Evolutionary conservation across 1,140 invertebrate species (phyloP), one percentile per base, ranked within the genome.

Genomic region (Polypedilum pembai): DNA sequence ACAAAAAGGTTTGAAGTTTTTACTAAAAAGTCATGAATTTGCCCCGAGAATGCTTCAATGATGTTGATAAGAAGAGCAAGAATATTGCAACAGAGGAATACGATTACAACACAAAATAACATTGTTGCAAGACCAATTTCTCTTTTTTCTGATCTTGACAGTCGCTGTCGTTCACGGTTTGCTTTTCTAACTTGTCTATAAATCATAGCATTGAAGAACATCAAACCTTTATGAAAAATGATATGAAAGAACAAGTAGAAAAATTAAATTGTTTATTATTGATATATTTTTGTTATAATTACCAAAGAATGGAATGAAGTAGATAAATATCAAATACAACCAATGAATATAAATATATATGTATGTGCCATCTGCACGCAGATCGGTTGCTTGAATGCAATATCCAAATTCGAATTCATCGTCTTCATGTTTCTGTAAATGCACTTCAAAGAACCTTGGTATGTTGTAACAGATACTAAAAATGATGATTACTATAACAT

Each of bases 31-130:
- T 94, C 85, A 78, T 89, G 80, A 76, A 86, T 85, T 75, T 84
- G 89, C 45, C 87, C 86, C 79, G 86, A 87, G 79, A 91, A 92
- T 18, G 88, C 89, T 80, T 96, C 94, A 75, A 92, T 86, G 21
- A 96, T 89, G 83, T 98, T 98, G 77, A 92, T 90, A 3, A 95
- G 89, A 40, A 98, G 85, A 0, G 95, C 93, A 41, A 96, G 86
- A 41, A 97, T 88, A 84, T 98, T 98, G 80, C 95, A 96, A n/a
- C 93, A 85, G 78, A 98, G 92, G 83, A 98, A 98, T 0, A 98
- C 94, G 4, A 95, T 88, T 0, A 98, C 95, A 1, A 98, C 94
- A 77, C 92, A 93, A 3, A 98, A 87, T 40, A 98, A 83, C 94
- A 98, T 98, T 40, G 94, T 94, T 15, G 95, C 93, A 73, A 96